phyloP scores from a whole-genome alignment of 2,113 vertebrate genomes.

The Solenodon paradoxus region DNA sequence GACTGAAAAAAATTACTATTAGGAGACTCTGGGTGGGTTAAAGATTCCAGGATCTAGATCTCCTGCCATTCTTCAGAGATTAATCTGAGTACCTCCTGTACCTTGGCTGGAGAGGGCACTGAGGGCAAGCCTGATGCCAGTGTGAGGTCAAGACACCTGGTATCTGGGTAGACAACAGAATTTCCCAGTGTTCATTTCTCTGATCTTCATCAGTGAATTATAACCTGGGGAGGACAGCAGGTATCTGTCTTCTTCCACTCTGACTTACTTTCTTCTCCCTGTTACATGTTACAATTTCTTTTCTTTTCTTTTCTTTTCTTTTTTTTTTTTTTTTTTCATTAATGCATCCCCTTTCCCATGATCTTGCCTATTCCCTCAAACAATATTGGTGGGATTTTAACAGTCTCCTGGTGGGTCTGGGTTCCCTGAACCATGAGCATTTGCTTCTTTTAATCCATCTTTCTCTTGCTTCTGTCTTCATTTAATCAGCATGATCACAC shows the following conservation, averaged over 20 bases:
- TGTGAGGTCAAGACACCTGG: not conserved
- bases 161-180: not conserved
- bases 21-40: slow-evolving; percentile 8
- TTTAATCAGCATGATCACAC: slow-evolving; percentile 47
- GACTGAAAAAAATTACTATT: slow-evolving; percentile 52
- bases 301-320: slow-evolving; percentile 44
- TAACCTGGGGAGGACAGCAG: not conserved
- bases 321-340: slow-evolving; percentile 42
- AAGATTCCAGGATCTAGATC: slow-evolving; percentile 27
- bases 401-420: slow-evolving; percentile 20
- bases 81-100: not conserved
- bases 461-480: not conserved
- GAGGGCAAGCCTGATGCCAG: not conserved
- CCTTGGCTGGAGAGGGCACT: not conserved
- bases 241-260: not conserved
- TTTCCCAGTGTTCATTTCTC: not conserved
- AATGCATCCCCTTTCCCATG: not conserved
- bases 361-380: not conserved
- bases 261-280: slow-evolving; percentile 46
- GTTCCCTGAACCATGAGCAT: not conserved
- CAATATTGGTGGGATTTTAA: slow-evolving; percentile 51
- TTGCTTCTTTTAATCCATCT: slow-evolving; percentile 1
- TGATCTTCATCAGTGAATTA: not conserved
- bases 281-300: slow-evolving; percentile 35
- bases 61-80: slow-evolving; percentile 22